Conservation (phyloP, 2,888 invertebrate genomes). For the Eupithecia abbreviata region DNA sequence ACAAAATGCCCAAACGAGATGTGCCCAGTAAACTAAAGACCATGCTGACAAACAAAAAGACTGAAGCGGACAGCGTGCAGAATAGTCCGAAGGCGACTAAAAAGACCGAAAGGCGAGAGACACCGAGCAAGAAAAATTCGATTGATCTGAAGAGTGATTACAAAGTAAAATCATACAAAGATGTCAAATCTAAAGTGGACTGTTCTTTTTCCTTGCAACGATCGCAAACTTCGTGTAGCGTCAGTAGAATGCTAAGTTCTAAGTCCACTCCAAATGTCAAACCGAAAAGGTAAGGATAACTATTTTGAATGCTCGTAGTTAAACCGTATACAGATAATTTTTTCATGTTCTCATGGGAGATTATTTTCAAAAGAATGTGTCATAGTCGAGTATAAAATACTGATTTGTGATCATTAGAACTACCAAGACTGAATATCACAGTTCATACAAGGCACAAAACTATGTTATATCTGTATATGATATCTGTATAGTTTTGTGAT, state of each 20-base stretch:
- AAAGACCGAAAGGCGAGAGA: slow-evolving; percentile 89
- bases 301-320: neutral
- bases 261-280: slow-evolving; percentile 75
- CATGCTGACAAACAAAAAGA: slow-evolving; percentile 85
- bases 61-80: slow-evolving; percentile 81
- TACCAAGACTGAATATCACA: neutral
- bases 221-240: slow-evolving; percentile 79
- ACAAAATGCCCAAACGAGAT: slow-evolving; percentile 91
- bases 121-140: slow-evolving; percentile 70
- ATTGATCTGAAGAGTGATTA: slow-evolving; percentile 91
- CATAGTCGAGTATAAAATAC: neutral
- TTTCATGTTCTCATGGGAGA: neutral
- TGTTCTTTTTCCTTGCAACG: slow-evolving; percentile 81
- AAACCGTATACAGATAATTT: neutral
- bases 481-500: too few relatives aligned
- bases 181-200: slow-evolving; percentile 93
- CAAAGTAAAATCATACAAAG: slow-evolving; percentile 89
- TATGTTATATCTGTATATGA: too few relatives aligned
- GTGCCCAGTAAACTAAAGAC: slow-evolving; percentile 90
- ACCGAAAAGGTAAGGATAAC: slow-evolving; percentile 72
- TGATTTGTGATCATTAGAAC: neutral
- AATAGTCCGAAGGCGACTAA: slow-evolving; percentile 84
- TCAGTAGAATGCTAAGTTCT: slow-evolving; percentile 76
- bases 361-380: neutral
- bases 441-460: too few relatives aligned